Percentiles rank a stretch among this genome's conserved stretches.
These are phyloP conservation scores for Deilephila elpenor DNA, from an alignment of 2,888 invertebrate genomes.

Conservation along the genomic window DNA sequence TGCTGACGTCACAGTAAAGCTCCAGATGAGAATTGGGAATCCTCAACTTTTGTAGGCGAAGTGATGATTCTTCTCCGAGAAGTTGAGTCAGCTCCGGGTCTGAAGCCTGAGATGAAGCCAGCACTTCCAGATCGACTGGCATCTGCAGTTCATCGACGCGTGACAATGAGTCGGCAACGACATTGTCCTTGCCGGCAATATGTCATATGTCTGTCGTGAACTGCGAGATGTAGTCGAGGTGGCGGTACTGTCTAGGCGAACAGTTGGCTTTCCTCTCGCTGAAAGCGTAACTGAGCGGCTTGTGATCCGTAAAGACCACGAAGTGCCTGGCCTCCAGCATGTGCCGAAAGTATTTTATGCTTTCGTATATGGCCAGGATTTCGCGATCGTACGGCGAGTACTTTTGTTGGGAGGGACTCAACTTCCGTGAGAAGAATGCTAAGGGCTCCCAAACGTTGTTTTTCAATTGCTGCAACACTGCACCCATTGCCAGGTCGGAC, in stretches of 20 bases:
- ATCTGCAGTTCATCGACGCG: conserved; percentile 39
- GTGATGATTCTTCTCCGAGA: neutral
- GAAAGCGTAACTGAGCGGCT: conserved; percentile 32
- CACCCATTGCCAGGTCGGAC: conserved; percentile 28
- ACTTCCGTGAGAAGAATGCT: conserved; percentile 14
- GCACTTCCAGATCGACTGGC: neutral
- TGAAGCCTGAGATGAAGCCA: conserved; percentile 2
- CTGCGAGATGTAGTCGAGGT: conserved; percentile 52
- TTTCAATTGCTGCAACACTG: conserved; percentile 27
- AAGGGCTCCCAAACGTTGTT: conserved; percentile 26
- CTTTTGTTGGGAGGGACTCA: conserved; percentile 30
- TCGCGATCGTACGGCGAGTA: conserved; percentile 32
- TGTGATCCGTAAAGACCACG: conserved; percentile 33
- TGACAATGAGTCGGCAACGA: conserved; percentile 54
- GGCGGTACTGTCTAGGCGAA: conserved; percentile 34
- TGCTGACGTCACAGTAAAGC: conserved; percentile 8
- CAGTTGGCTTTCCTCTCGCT: conserved; percentile 20
- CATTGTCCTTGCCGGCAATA: conserved; percentile 52
- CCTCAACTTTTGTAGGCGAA: neutral
- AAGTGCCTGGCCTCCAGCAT: conserved; percentile 31
- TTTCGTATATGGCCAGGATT: conserved; percentile 32
- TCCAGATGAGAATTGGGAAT: neutral
- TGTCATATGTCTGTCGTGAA: conserved; percentile 59
- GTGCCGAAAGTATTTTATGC: conserved; percentile 30
- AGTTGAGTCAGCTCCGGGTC: conserved; percentile 21